Conservation (phyloP, 2,888 invertebrate genomes). For the Drosophila longiperda region DNA sequence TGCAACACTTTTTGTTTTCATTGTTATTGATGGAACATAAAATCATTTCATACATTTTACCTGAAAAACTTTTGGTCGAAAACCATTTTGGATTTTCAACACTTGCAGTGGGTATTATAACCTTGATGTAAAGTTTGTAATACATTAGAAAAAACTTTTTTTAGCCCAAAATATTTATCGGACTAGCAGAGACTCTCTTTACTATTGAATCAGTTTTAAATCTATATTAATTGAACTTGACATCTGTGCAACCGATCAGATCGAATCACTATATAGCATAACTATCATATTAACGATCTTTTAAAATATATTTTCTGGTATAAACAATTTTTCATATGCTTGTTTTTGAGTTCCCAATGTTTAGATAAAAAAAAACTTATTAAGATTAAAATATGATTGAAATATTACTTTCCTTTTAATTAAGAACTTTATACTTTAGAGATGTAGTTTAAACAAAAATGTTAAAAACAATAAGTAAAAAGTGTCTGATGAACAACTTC, state of each 20-base stretch:
- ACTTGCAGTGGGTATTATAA: neutral
- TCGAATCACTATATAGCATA: neutral
- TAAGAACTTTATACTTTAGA: no score
- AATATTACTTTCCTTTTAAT: no score
- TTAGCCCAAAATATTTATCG: no score
- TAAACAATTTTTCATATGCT: neutral
- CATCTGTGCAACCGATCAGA: neutral
- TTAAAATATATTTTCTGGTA: neutral
- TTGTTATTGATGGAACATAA: constrained; percentile 33
- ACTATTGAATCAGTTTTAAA: neutral
- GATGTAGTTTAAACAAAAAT: no score
- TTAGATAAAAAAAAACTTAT: neutral
- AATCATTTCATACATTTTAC: constrained; percentile 41
- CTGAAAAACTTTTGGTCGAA: constrained; percentile 34
- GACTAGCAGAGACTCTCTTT: neutral
- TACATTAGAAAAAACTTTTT: no score
- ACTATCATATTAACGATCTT: neutral
- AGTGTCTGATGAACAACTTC: no score
- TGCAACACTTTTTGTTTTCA: neutral
- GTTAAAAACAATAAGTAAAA: no score
- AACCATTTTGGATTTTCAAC: neutral
- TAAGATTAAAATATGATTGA: neutral
- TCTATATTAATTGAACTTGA: neutral
- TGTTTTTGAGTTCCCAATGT: neutral
- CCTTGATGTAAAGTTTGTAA: neutral